Evolutionary conservation across 1,140 invertebrate species (phyloP).

Genomic region (Musca vetustissima): DNA sequence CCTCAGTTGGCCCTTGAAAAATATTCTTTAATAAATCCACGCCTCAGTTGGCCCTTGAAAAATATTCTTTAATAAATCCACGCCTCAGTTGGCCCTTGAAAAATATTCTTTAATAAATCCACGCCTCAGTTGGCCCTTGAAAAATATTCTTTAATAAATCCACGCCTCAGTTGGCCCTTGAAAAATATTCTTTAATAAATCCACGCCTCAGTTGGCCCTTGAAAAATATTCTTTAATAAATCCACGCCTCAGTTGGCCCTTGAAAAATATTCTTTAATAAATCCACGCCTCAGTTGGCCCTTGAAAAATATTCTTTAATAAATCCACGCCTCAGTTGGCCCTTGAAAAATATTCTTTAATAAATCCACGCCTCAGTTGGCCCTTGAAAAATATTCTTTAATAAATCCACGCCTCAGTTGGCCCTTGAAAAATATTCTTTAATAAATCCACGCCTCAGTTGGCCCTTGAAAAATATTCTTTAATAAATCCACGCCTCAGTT

Average conservation of each 20-base stretch:
- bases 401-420: not conserved
- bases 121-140: not conserved
- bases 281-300: not conserved
- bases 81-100: not conserved
- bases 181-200: not conserved
- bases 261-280: not conserved
- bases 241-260: not conserved
- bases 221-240: not conserved
- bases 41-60: not conserved
- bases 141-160: not conserved
- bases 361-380: not conserved
- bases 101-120: not conserved
- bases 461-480: not conserved
- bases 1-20: not conserved
- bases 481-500: not conserved
- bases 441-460: not conserved
- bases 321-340: not conserved
- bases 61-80: not conserved
- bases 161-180: not conserved
- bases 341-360: not conserved
- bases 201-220: not conserved
- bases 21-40: not conserved
- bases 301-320: not conserved
- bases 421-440: not conserved
- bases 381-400: not conserved